Evolutionary conservation across 2,113 vertebrate species (phyloP).

Genomic region (Atlantisia rogersi): DNA sequence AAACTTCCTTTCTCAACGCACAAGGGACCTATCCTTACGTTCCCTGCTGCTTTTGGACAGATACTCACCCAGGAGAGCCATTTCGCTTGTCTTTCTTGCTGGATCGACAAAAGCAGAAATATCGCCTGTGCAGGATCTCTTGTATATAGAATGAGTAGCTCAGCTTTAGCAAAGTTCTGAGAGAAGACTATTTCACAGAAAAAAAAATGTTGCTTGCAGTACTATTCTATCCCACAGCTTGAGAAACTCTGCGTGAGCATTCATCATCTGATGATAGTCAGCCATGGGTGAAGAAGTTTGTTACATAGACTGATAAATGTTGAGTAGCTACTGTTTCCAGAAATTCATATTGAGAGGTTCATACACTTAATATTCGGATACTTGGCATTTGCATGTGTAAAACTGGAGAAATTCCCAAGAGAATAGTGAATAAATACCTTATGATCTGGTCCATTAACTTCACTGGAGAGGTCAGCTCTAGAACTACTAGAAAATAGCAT

Average conservation of each 20-base stretch:
- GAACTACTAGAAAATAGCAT: conserved; percentile 19
- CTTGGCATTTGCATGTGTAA: conserved; percentile 9
- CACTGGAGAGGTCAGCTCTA: conserved; percentile 30
- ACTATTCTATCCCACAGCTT: conserved; percentile 8
- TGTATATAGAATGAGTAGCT: conserved; percentile 24
- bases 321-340: conserved; percentile 34
- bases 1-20: conserved; percentile 31
- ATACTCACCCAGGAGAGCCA: conserved; percentile 42
- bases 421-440: conserved; percentile 50
- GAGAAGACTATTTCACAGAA: background rate
- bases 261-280: background rate
- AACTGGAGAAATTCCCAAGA: conserved; percentile 18
- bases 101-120: conserved; percentile 31
- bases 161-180: background rate
- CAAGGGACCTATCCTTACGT: conserved; percentile 44
- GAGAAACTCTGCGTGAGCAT: background rate
- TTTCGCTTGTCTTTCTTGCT: conserved; percentile 29
- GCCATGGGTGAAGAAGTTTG: background rate
- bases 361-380: background rate
- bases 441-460: conserved; percentile 56
- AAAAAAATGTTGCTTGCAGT: background rate
- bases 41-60: conserved; percentile 60
- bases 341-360: conserved; percentile 11
- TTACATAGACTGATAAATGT: conserved; percentile 2
- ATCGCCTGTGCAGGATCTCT: background rate